Percentiles rank a stretch among this genome's conserved stretches.
Conservation (phyloP, 1,140 invertebrate genomes). For the Contarinia nasturtii region DNA sequence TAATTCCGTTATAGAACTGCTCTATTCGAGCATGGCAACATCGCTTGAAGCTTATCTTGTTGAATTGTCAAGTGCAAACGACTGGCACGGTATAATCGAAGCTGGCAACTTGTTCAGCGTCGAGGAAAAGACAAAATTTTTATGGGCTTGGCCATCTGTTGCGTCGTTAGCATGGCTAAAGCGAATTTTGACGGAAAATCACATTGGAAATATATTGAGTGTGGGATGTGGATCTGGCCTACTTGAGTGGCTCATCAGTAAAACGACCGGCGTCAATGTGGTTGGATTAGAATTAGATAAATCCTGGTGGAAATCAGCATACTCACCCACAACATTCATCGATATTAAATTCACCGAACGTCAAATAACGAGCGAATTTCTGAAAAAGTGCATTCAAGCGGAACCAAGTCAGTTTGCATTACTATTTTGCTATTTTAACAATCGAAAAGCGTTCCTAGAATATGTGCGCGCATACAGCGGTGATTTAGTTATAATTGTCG, state of each 20-base stretch:
- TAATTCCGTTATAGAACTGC: too few relatives aligned
- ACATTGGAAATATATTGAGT: conserved; percentile 21
- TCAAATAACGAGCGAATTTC: background rate
- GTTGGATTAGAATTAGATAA: conserved; percentile 26
- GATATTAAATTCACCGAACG: conserved; percentile 19
- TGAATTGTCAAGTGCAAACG: background rate
- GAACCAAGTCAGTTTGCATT: conserved; percentile 25
- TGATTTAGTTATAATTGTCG: conserved; percentile 39
- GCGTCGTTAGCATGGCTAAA: conserved; percentile 23
- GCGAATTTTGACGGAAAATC: conserved; percentile 11
- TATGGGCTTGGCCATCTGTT: conserved; percentile 27
- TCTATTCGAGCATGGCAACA: too few relatives aligned
- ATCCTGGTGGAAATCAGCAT: conserved; percentile 28
- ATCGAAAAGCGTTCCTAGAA: conserved; percentile 34
- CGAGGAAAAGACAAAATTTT: background rate
- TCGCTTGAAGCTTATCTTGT: background rate
- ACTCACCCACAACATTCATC: conserved; percentile 27
- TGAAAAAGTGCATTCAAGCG: background rate
- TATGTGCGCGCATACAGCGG: conserved; percentile 38
- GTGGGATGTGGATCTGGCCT: conserved; percentile 28
- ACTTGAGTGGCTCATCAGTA: conserved; percentile 26
- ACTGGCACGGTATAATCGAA: background rate
- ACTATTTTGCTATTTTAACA: conserved; percentile 54
- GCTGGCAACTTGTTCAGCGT: background rate
- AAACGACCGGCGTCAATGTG: conserved; percentile 23